Conservation (phyloP, 2,888 invertebrate species). For the Metallyticus violacea region DNA sequence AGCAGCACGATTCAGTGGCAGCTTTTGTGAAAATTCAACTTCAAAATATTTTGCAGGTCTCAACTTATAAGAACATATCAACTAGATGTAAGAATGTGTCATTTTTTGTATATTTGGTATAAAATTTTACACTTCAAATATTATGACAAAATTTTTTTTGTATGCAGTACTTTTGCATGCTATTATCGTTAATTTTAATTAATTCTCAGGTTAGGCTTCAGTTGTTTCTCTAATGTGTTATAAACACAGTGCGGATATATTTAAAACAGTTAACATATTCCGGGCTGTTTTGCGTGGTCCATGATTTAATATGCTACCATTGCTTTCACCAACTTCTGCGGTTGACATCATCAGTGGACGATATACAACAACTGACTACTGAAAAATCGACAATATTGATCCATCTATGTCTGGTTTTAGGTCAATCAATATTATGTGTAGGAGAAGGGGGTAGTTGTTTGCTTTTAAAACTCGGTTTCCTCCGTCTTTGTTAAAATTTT, state of each 20-base stretch:
- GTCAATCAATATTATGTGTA: no score
- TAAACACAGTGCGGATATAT: no score
- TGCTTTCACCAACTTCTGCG: neutral
- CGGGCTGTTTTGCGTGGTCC: no score
- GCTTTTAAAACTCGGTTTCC: no score
- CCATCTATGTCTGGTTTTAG: no score
- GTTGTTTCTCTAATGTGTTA: neutral
- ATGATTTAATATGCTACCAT: no score
- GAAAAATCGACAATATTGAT: neutral
- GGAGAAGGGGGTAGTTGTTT: no score
- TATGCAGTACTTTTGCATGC: neutral
- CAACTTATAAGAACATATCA: neutral
- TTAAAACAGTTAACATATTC: no score
- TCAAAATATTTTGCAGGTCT: neutral
- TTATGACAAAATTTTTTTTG: neutral
- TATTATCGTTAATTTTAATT: neutral
- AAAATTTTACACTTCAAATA: neutral
- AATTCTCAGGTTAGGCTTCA: neutral
- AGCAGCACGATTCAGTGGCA: neutral
- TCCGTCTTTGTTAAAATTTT: no score
- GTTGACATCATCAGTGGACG: neutral
- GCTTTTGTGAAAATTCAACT: neutral
- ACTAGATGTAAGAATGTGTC: neutral
- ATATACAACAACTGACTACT: neutral
- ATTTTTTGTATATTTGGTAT: neutral